These are phyloP conservation scores for Antennarius striatus DNA, from an alignment of 2,113 vertebrate genomes.

Conservation along the genomic window DNA sequence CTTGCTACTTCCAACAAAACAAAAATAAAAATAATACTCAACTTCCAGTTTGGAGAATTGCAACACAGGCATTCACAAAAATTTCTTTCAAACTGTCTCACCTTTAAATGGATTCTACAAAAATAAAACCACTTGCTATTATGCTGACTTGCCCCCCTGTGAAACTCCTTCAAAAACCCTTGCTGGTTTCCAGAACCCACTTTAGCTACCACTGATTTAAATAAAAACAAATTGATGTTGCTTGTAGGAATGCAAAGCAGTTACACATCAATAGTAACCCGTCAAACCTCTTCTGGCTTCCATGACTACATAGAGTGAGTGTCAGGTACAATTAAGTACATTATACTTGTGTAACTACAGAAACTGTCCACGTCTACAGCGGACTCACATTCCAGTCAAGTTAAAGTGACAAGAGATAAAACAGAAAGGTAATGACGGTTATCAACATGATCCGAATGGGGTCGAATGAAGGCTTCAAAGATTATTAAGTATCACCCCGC, in stretches of 20 bases:
- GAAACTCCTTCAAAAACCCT: background rate
- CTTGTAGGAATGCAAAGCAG: background rate
- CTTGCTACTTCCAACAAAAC: no score
- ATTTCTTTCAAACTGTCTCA: background rate
- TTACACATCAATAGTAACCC: background rate
- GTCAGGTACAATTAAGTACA: slow-evolving; percentile 4
- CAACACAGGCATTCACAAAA: background rate
- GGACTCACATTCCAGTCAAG: slow-evolving; percentile 42
- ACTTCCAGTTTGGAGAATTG: no score
- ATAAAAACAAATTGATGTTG: background rate
- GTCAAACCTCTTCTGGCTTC: background rate
- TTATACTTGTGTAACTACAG: slow-evolving; percentile 1
- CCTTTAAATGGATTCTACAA: background rate
- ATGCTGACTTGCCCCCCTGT: background rate
- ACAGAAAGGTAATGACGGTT: slow-evolving; percentile 63
- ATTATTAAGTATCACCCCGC: slow-evolving; percentile 41
- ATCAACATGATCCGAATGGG: slow-evolving; percentile 48
- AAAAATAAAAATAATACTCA: no score
- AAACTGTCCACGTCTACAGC: slow-evolving; percentile 6
- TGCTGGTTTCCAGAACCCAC: background rate
- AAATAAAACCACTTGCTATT: background rate
- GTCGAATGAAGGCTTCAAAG: slow-evolving; percentile 58
- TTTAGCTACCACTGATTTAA: background rate
- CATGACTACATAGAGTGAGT: background rate
- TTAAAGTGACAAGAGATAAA: slow-evolving; percentile 55